These are phyloP conservation scores for Colistium nudipinnis DNA, from an alignment of 2,113 vertebrate genomes.

Conservation along the genomic window DNA sequence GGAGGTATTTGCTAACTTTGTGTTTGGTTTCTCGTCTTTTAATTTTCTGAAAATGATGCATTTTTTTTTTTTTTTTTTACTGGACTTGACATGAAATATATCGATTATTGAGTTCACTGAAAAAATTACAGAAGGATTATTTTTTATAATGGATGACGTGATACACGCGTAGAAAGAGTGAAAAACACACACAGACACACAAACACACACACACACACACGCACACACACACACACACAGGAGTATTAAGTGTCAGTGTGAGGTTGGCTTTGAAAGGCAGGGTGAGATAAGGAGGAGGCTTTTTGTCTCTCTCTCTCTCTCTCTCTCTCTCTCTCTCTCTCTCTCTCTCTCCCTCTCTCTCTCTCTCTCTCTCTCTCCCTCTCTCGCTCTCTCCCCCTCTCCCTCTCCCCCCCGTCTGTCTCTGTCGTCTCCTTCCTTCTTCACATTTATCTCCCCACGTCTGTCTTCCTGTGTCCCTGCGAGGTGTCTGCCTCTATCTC, in stretches of 20 bases:
- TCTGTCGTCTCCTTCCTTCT: slow-evolving; percentile 28
- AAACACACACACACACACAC: background rate
- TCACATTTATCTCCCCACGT: slow-evolving; percentile 51
- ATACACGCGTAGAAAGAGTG: background rate
- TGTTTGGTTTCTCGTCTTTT: no score
- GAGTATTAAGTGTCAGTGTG: slow-evolving; percentile 43
- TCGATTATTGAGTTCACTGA: background rate
- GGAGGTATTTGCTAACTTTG: background rate
- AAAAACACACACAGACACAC: background rate
- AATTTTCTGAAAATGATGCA: no score
- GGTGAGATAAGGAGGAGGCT: slow-evolving; percentile 58
- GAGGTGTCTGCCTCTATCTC: slow-evolving; percentile 50
- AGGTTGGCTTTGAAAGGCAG: slow-evolving; percentile 51
- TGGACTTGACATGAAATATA: background rate
- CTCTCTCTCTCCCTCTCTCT: slow-evolving; percentile 34
- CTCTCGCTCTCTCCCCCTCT: slow-evolving; percentile 30
- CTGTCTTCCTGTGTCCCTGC: slow-evolving; percentile 46
- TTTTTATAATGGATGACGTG: background rate
- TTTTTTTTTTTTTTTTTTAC: no score
- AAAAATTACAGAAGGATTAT: background rate
- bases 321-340: slow-evolving; percentile 37
- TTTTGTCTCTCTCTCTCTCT: slow-evolving; percentile 6
- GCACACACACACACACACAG: slow-evolving; percentile 6
- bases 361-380: slow-evolving; percentile 14
- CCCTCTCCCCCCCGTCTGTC: slow-evolving; percentile 33